Evolutionary conservation across 1,140 invertebrate species (phyloP), one percentile per base, ranked within the genome.

Genomic region (Cecropterus lyciades): DNA sequence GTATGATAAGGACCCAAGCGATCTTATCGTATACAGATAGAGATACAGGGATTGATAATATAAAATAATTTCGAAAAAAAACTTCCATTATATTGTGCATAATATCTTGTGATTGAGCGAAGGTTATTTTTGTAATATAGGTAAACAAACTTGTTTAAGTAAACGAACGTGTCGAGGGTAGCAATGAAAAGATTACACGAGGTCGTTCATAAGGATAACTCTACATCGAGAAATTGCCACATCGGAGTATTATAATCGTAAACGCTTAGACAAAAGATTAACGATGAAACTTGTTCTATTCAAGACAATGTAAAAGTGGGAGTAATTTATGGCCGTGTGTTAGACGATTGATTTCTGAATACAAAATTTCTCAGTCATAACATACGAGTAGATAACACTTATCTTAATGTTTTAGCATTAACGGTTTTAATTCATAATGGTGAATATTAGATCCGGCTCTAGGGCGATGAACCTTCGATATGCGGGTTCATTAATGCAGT

Each of bases 401-500:
- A 55, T 55, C 16, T 16, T 15, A 5, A 33, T 42, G 6, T 11
- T 17, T 37, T 8, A 40, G 6, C 46, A 52, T 69, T 43, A 69
- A 33, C 53, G 51, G 11, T 27, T 27, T 42, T 43, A 52, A 15
- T 15, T 15, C 17, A 40, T 40, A 67, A 53, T 65, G 55, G 55
- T 56, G 52, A 69, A 49, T 57, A 53, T 53, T 57, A 67, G 64
- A 74, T 76, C 77, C 72, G 67, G 55, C 55, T 66, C 24, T 73
- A 73, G 84, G 76, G 51, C 82, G 77, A 81, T 80, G 83, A 87
- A 76, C 79, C 72, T 75, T 76, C 69, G 72, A 78, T 71, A 85
- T 87, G 80, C 82, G 80, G 79, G 78, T 79, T 82, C 83, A 84
- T 85, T 88, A 84, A 83, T 87, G 80, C 82, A 83, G 80, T 75